Base-by-base conservation (phyloP, 2,113 vertebrate species). In the Hypomesus transpacificus region DNA sequence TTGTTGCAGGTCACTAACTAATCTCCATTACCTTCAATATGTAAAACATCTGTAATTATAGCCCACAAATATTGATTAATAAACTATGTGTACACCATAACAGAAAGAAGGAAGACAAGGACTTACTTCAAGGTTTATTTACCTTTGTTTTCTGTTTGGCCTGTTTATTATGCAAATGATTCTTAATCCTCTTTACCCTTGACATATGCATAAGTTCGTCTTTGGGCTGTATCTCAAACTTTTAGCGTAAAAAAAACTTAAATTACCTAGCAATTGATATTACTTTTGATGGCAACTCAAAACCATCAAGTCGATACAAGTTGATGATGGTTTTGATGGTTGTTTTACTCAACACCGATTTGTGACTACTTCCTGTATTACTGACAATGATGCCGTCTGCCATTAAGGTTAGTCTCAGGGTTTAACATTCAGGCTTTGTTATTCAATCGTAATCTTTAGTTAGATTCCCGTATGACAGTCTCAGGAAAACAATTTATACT, bases 11-110 rank as follows among this genome's bases (percentile, higher is more conserved):
- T 95, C 93, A 94, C 92, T 94, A 95, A 95, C 95, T 95, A 93
- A 94, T 95, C 93, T 95, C 87, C 90, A 92, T 94, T 94, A 94
- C 92, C 88, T 93, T 82, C 88, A 92, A 94, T 85, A 91, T 92
- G 90, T 90, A 69, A 92, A 94, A 92, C 90, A 93, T 88, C 90
- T 92, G 91, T 93, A 96, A 95, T 96, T 94, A 94, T 89, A 90
- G 91, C 91, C 90, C 90, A 81, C 94, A 95, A 95, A 95, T 93
- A 94, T 92, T 95, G 95, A 96, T 98, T 94, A 95, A 96, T 95
- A 95, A 94, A 91, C 89, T 90, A 87, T 85, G 89, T 88, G 89
- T 88, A 90, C 88, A 93, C 91, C 86, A 88, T 91, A 91, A 92
- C 86, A 87, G 63, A 61, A 92, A 89, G 87, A 78, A 90, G 85